Base-by-base conservation (phyloP, 1,140 invertebrate genomes). In the Vollenhovia emeryi region DNA sequence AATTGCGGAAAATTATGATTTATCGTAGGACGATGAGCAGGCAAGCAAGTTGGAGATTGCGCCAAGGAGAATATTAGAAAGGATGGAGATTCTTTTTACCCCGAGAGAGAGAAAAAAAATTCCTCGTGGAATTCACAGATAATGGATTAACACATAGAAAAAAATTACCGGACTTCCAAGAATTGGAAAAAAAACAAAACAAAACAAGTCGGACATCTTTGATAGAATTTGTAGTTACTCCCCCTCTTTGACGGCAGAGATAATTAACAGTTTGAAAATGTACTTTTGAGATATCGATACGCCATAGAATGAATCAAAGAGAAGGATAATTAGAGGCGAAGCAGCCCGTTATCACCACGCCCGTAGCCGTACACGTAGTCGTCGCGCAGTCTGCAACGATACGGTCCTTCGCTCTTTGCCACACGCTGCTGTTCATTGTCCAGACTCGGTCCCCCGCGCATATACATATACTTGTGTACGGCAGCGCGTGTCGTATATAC, bases 381-480 rank as follows among this genome's bases (percentile, higher is more conserved):
- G 89, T 89, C 88, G 73, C 74, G 86, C 89, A 90, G 90, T 91
- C 86, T 91, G 85, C 78, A 74, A 69, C 73, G 85, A 85, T 78
- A 57, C 18, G 30, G 30, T 36, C 52, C 57, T 69, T 71, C 75
- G 64, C 82, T 87, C 86, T 66, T 78, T 83, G 74, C 71, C 71
- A 78, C 83, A 82, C 55, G 62, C 45, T 74, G 83, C 50, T 30
- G 75, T 62, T 69, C 45, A 60, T 62, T 88, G 62, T 86, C 76
- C 83, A 62, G 74, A 79, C 76, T n/a, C 27, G 40, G 6, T 74
- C 48, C 52, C 45, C 21, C 27, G 33, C 27, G 33, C 55, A 68
- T 48, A 33, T 52, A 71, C 48, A 68, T 48, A 33, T 36, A 52
- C 30, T 21, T 71, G 18, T 52, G 1, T 27, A n/a, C 9, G 21